phyloP scores from a whole-genome alignment of 2,888 invertebrate genomes.

The Caenorhabditis parvicauda region DNA sequence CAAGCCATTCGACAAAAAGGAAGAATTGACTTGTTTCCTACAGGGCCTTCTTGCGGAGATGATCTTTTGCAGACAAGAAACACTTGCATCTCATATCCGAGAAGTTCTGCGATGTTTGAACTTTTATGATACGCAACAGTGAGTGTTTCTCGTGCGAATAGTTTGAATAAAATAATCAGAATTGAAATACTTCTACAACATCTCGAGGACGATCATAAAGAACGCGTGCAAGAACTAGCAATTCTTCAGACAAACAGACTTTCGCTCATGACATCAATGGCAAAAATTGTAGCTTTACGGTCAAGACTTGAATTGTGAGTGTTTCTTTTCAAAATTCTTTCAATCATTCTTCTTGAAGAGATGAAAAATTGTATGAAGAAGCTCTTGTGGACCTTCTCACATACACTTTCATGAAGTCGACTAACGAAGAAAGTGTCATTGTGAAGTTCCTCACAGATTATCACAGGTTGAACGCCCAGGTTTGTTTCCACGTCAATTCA shows the following conservation, averaged over 20 bases:
- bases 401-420: not conserved
- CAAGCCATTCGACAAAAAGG: conserved; percentile 4
- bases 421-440: not conserved
- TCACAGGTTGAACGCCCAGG: not conserved
- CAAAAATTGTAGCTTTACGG: not conserved
- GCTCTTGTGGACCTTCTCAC: not conserved
- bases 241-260: conserved; percentile 10
- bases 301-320: not conserved
- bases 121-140: conserved; percentile 73
- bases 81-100: conserved; percentile 62
- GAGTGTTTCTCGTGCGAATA: no score
- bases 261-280: not conserved
- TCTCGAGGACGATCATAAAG: conserved; percentile 5
- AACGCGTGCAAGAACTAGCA: conserved; percentile 6
- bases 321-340: no score
- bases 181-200: conserved; percentile 12
- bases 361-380: conserved; percentile 4
- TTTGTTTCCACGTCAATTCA: not conserved
- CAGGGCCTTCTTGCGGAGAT: conserved; percentile 32
- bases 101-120: conserved; percentile 78
- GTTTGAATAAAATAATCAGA: no score
- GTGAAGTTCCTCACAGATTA: not conserved
- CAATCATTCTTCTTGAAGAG: conserved; percentile 10
- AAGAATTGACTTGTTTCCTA: conserved; percentile 60
- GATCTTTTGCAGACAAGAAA: conserved; percentile 72